Evolutionary conservation across 2,888 invertebrate species (phyloP), one percentile per base, ranked within the genome.

Genomic region (Trissoscelio sp.): DNA sequence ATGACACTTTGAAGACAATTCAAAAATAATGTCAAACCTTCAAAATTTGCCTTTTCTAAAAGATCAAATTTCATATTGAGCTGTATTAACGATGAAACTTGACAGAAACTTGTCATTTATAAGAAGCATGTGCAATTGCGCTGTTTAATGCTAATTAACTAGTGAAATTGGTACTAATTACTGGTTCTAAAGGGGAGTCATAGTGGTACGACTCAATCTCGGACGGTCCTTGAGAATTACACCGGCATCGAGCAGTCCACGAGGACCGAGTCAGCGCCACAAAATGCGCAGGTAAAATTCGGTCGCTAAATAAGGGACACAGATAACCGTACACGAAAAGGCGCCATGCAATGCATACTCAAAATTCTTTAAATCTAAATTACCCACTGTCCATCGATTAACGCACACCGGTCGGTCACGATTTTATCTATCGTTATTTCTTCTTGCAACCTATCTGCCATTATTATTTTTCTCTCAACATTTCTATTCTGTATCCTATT

Each of bases 151-250:
- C 53, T 46, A 46, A 58, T 80, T 75, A 6, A 80, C 14, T 80
- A 48, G 89, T 89, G 88, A 88, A 89, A 88, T 90, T 88, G 88
- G 88, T 90, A 91, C 91, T 91, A 91, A 91, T 90, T 89, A 89
- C 88, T 88, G 89, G 88, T 91, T 91, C 91, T 89, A 87, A 91
- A 91, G 91, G 90, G 89, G 86, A 91, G 90, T 89, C 91, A 91
- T 86, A 90, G 88, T 89, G 89, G 87, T 88, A 88, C 89, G 87
- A 88, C 89, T 88, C 89, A 89, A 85, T 86, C 91, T 87, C 89
- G 91, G 91, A 90, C 91, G 83, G 90, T 91, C 85, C 89, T 89
- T 86, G 91, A 91, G 89, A 89, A 91, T 90, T 91, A 90, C 88
- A 85, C 87, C 89, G 88, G 89, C 85, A 87, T 89, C 86, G 90